phyloP scores from a whole-genome alignment of 1,140 invertebrate genomes.

The Brevipalpus yothersi region DNA sequence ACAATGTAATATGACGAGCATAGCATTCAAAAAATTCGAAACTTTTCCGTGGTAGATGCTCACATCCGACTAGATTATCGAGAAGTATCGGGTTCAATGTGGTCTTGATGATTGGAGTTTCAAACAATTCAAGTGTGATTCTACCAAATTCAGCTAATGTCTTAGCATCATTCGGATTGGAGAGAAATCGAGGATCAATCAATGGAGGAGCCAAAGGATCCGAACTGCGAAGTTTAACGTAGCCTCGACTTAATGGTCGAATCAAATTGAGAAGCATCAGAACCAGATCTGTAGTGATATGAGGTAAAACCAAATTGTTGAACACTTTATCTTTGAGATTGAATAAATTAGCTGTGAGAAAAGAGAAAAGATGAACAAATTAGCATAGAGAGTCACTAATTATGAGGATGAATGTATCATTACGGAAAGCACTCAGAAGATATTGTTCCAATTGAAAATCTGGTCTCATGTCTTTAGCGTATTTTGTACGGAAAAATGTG shows the following conservation, averaged over 20 bases:
- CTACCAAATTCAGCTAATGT: background rate
- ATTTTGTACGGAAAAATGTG: background rate
- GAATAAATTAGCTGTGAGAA: background rate
- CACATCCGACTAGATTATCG: background rate
- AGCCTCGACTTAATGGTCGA: constrained; percentile 38
- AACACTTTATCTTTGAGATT: background rate
- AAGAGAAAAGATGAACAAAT: background rate
- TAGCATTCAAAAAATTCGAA: background rate
- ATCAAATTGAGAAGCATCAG: constrained; percentile 24
- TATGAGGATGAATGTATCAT: background rate
- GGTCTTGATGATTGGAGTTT: background rate
- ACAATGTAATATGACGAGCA: constrained; percentile 17
- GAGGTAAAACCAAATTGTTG: background rate
- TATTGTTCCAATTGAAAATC: background rate
- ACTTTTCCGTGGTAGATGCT: background rate
- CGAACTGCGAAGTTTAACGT: constrained; percentile 44
- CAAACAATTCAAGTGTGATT: background rate
- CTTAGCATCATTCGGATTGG: constrained; percentile 22
- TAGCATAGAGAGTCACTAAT: background rate
- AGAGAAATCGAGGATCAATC: constrained; percentile 75
- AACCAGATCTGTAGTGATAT: background rate
- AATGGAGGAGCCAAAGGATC: constrained; percentile 69
- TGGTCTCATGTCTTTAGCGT: background rate
- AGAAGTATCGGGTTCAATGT: background rate
- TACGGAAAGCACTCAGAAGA: background rate